Percentiles rank a stretch among this genome's conserved stretches.
Conservation (phyloP, 1,140 invertebrate genomes). For the Ylistrum balloti region DNA sequence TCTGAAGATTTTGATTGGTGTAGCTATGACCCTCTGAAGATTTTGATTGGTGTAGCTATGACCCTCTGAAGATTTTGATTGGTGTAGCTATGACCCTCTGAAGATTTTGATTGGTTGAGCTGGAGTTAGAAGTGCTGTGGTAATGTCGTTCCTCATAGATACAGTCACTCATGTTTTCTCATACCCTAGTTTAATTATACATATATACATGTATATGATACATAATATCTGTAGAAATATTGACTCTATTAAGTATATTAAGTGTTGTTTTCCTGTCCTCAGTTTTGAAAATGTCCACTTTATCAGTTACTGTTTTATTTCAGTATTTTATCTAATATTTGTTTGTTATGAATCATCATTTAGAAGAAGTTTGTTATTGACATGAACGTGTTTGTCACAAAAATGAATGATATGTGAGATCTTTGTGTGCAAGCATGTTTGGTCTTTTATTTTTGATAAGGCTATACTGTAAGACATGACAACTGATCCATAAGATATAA, state of each 20-base stretch:
- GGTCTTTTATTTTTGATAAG: too few species aligned
- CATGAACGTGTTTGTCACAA: not conserved
- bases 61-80: not conserved
- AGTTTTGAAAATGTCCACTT: too few species aligned
- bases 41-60: not conserved
- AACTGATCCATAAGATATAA: too few species aligned
- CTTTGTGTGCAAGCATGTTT: too few species aligned
- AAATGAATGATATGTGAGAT: too few species aligned
- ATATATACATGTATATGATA: not conserved
- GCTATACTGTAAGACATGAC: too few species aligned
- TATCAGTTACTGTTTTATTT: too few species aligned
- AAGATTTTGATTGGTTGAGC: constrained; percentile 11
- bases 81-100: not conserved
- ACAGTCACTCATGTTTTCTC: not conserved
- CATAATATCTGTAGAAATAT: too few species aligned
- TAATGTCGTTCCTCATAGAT: not conserved
- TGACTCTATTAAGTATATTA: not conserved
- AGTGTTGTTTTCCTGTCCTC: too few species aligned
- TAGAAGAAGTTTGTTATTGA: not conserved
- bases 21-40: too few species aligned
- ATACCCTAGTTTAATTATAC: not conserved
- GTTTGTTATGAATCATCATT: not conserved
- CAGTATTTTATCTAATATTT: not conserved
- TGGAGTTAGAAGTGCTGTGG: not conserved
- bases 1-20: too few species aligned